Base-by-base conservation (phyloP, 2,113 vertebrate genomes). In the Phalacrocorax aristotelis region DNA sequence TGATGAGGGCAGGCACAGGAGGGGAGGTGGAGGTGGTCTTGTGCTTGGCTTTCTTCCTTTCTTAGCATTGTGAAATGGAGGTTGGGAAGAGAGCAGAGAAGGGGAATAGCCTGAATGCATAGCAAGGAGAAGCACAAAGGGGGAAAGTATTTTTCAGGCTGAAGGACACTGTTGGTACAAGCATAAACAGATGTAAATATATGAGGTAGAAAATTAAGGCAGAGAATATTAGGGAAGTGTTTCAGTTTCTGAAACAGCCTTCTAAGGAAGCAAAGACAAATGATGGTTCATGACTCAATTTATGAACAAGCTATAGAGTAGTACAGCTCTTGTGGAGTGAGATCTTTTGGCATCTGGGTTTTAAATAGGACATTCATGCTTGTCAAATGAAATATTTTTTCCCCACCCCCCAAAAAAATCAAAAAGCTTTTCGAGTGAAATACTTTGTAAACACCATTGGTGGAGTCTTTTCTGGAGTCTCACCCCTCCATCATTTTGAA, bases 1-100 rank as follows among this genome's bases (percentile, higher is more conserved):
- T 1, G 5, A 7, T 0, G 6, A 57, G 71, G 44, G 9, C 11
- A 14, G n/a, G 42, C 2, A 1, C 9, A 30, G 27, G 8, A 46
- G 21, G 48, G 48, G 30, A 80, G 19, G 7, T 14, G 62, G 16
- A 44, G 54, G 10, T 36, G 32, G 6, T 51, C 40, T 51, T 40
- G 26, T 65, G 25, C 71, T 75, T 57, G 71, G 36, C 46, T 74
- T 60, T 51, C 55, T 74, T 60, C 55, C 55, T 36, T 32, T n/a
- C 70, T 32, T 54, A 18, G 20, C 25, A 4, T 15, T 12, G n/a
- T 34, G 42, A 36, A 34, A n/a, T 30, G 49, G 72, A 57, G 40
- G 8, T 2, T 65, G 70, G 76, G 80, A 83, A 40, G 55, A 82
- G 29, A 83, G 25, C 0, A 1, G 51, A 61, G 71, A 75, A 60